A percentile compares a stretch with the other conserved stretches of the same genome.
These are phyloP conservation scores for Cephus rjabovi DNA, from an alignment of 2,888 invertebrate species.

Conservation along the genomic window DNA sequence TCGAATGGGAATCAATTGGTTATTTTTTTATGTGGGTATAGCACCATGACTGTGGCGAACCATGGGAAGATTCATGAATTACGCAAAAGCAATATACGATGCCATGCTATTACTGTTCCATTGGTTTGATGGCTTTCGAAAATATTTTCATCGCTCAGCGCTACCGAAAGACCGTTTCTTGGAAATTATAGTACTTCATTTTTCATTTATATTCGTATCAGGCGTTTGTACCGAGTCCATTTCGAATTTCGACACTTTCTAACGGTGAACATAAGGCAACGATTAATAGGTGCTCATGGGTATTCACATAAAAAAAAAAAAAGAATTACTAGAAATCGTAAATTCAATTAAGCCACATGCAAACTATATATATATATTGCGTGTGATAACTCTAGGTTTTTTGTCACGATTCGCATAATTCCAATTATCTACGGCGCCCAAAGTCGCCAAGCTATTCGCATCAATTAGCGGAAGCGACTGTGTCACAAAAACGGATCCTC, in stretches of 20 bases:
- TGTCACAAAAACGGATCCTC: conserved; percentile 2
- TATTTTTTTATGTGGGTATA: conserved; percentile 21
- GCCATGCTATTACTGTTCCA: too few relatives aligned
- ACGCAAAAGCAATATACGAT: too few relatives aligned
- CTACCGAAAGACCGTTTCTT: too few relatives aligned
- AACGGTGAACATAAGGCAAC: too few relatives aligned
- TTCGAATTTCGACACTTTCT: too few relatives aligned
- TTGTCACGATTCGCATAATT: conserved; percentile 56
- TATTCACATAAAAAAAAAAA: conserved; percentile 23
- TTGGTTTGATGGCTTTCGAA: too few relatives aligned
- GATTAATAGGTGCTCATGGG: neutral
- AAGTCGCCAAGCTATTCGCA: conserved; percentile 37
- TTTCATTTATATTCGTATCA: too few relatives aligned
- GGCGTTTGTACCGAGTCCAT: too few relatives aligned
- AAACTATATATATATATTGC: conserved; percentile 45
- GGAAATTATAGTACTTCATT: too few relatives aligned
- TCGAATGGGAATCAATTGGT: conserved; percentile 57
- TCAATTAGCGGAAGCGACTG: conserved; percentile 56
- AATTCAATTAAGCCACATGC: conserved; percentile 53
- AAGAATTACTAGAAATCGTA: conserved; percentile 41
- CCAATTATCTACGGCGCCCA: conserved; percentile 55
- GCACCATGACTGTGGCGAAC: too few relatives aligned
- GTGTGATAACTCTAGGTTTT: conserved; percentile 47
- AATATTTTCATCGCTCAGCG: too few relatives aligned
- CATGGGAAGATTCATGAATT: too few relatives aligned